Conservation (phyloP, 1,140 invertebrate genomes). For the Drosophila ananassae region DNA sequence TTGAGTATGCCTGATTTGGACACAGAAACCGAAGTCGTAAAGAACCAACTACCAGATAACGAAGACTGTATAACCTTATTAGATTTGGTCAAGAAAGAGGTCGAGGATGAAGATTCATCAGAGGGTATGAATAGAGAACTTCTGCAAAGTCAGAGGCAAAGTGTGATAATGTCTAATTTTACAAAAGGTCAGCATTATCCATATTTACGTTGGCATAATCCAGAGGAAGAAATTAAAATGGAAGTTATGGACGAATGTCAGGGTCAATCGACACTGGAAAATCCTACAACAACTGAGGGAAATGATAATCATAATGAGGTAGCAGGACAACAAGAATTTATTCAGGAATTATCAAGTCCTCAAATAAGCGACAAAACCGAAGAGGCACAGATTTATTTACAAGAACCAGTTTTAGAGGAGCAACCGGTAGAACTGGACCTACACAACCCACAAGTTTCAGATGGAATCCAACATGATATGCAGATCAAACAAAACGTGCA, state of each 20-base stretch:
- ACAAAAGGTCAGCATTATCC: constrained; percentile 13
- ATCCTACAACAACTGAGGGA: background rate
- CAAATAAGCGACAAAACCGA: background rate
- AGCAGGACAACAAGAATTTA: background rate
- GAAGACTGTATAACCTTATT: constrained; percentile 34
- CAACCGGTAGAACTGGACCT: background rate
- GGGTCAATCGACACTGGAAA: constrained; percentile 4
- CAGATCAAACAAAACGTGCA: too few species aligned
- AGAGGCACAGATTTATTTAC: background rate
- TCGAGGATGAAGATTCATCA: background rate
- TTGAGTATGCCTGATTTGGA: constrained; percentile 33
- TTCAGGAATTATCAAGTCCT: background rate
- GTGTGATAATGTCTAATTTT: constrained; percentile 12
- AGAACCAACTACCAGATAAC: constrained; percentile 25
- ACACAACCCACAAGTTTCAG: background rate
- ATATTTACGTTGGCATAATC: constrained; percentile 54
- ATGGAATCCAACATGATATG: too few species aligned
- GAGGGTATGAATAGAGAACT: constrained; percentile 2
- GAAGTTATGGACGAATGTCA: background rate
- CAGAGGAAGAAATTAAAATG: constrained; percentile 29
- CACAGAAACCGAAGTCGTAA: background rate
- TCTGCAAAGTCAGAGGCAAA: constrained; percentile 20
- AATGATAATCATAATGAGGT: background rate
- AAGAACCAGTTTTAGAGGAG: background rate
- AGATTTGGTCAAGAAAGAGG: constrained; percentile 41